Percentiles rank a stretch among this genome's conserved stretches.
Evolutionary conservation across 1,140 invertebrate genomes (phyloP).

Genomic region (Drosophila subpulchrella): DNA sequence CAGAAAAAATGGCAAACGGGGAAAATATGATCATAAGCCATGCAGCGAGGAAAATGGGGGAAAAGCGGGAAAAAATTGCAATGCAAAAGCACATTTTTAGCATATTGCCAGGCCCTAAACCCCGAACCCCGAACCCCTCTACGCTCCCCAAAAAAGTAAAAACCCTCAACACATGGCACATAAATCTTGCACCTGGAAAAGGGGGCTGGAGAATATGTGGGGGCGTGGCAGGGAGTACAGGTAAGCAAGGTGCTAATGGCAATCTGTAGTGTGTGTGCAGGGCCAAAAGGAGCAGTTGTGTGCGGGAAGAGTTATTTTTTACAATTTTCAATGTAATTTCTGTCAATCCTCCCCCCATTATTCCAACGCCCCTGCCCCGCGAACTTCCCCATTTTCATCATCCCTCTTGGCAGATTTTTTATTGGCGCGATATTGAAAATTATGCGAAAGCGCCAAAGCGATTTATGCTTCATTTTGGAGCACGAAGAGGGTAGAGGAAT

Average conservation of each 20-base stretch:
- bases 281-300: conserved; percentile 11
- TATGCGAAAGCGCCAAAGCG: conserved; percentile 74
- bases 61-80: conserved; percentile 30
- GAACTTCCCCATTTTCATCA: background rate
- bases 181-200: conserved; percentile 62
- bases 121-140: background rate
- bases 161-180: conserved; percentile 63
- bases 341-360: conserved; percentile 19
- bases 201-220: background rate
- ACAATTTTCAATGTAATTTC: conserved; percentile 80
- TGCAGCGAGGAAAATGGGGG: conserved; percentile 5
- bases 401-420: conserved; percentile 53
- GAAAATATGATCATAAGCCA: conserved; percentile 49
- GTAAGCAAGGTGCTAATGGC: conserved; percentile 71
- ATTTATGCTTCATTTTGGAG: conserved; percentile 57
- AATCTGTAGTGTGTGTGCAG: conserved; percentile 53
- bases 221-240: background rate
- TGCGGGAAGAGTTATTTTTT: conserved; percentile 44
- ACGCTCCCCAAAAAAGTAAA: background rate
- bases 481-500: no score
- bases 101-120: conserved; percentile 40
- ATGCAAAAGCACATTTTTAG: conserved; percentile 52
- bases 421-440: conserved; percentile 79
- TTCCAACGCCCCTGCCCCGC: background rate
- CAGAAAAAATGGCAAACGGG: conserved; percentile 34